Percentiles rank a stretch among this genome's conserved stretches.
Conservation (phyloP, 2,113 vertebrate genomes). For the Ondatra zibethicus region DNA sequence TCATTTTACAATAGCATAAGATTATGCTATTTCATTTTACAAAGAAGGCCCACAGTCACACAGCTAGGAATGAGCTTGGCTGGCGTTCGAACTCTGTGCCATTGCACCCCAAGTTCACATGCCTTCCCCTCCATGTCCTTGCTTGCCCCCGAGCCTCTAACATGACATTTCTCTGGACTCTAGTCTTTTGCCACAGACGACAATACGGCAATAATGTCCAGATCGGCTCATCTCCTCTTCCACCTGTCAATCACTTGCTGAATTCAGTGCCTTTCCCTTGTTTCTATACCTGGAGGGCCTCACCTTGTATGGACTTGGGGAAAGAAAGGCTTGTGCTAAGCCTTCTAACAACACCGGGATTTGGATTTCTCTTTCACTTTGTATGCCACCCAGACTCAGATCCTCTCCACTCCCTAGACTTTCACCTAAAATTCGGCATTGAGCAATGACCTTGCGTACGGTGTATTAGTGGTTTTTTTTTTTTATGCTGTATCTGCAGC, state of each 20-base stretch:
- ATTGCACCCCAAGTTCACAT: background rate
- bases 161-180: background rate
- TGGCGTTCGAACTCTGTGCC: background rate
- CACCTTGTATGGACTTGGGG: background rate
- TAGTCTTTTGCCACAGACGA: background rate
- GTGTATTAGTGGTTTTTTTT: background rate
- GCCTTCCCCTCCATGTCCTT: rapidly evolving
- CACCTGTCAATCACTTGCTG: background rate
- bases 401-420: background rate
- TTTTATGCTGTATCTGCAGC: background rate
- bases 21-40: background rate
- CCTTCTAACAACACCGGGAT: background rate
- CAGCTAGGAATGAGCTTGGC: background rate
- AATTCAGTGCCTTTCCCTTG: background rate
- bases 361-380: background rate
- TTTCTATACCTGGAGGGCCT: background rate
- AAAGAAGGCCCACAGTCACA: background rate
- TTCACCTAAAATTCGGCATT: background rate
- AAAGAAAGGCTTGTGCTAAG: background rate
- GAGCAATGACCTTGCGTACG: background rate
- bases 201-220: background rate
- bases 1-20: background rate
- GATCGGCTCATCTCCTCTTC: background rate
- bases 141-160: background rate
- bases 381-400: background rate